Evolutionary conservation across 2,113 vertebrate species (phyloP), one percentile per base, ranked within the genome.

Genomic region (Caretta caretta): DNA sequence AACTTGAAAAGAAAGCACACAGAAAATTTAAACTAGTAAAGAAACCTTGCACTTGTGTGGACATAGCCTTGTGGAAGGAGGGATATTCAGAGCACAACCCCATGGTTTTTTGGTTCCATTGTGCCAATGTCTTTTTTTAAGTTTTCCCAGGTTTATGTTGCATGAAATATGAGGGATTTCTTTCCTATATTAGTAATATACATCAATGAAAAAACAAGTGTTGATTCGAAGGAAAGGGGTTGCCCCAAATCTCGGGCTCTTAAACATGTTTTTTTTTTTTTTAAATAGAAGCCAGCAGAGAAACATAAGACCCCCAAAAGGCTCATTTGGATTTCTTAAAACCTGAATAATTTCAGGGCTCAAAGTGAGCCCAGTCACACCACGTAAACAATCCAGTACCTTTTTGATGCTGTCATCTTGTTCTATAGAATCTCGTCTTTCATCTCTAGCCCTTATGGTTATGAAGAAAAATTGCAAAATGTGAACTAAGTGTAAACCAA

Each of bases 201-300:
- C 19, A 22, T 22, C n/a, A 38, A 72, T 72, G 17, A 72, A 72
- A 72, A 72, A 72, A 72, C 65, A 72, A 72, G 16, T 4, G 10
- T 72, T 38, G n/a, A 38, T 72, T 72, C 65, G 96, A 80, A 92
- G 83, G 85, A 86, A 90, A 95, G 94, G 90, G 46, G 48, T 79
- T 92, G 53, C 53, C 91, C 62, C 90, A 96, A 49, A n/a, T 85
- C 31, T 72, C n/a, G 17, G 48, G 48, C 49, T 48, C 5, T 51
- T n/a, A 2, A 38, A 38, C 65, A 72, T 72, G 16, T 19, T n/a
- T 69, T 62, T 14, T 59, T 13, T 3, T 25, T 57, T 57, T 57
- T 59, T 2, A 5, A 69, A 69, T 69, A 72, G 38, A 72, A 72
- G 35, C 65, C n/a, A 72, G 17, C 9, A n/a, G 65, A 72, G n/a